These are phyloP conservation scores for Pheosia gnoma DNA, from an alignment of 2,888 invertebrate genomes.

Conservation along the genomic window DNA sequence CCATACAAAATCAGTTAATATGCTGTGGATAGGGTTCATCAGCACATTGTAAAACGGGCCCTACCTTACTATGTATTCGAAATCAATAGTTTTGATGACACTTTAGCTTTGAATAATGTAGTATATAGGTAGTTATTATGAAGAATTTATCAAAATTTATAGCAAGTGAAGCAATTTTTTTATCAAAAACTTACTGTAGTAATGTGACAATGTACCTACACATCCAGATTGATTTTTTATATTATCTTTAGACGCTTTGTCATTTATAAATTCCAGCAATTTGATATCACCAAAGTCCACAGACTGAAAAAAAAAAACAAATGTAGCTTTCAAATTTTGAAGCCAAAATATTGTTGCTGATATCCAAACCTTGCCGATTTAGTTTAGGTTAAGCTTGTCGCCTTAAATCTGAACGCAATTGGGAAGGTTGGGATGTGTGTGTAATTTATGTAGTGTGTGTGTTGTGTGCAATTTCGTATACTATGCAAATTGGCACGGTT, in stretches of 20 bases:
- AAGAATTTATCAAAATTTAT: background rate
- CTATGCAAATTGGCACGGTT: no score
- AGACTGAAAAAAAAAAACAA: no score
- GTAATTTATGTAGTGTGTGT: no score
- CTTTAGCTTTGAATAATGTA: slow-evolving; percentile 1
- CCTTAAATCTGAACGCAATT: no score
- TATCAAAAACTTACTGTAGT: background rate
- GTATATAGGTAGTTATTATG: background rate
- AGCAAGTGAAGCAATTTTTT: background rate
- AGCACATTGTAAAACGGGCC: background rate
- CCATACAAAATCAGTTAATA: no score
- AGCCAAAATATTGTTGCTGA: no score
- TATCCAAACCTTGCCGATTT: no score
- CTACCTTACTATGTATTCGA: background rate
- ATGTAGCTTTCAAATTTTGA: no score
- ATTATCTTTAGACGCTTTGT: background rate
- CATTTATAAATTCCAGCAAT: background rate
- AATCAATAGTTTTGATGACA: background rate
- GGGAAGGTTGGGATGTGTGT: no score
- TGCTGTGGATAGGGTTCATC: no score
- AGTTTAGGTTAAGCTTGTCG: no score
- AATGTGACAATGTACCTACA: background rate
- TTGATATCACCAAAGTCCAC: background rate
- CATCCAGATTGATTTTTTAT: background rate
- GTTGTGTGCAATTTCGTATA: no score